These are phyloP conservation scores for Eupeodes corollae DNA, from an alignment of 1,140 invertebrate species.

Conservation along the genomic window DNA sequence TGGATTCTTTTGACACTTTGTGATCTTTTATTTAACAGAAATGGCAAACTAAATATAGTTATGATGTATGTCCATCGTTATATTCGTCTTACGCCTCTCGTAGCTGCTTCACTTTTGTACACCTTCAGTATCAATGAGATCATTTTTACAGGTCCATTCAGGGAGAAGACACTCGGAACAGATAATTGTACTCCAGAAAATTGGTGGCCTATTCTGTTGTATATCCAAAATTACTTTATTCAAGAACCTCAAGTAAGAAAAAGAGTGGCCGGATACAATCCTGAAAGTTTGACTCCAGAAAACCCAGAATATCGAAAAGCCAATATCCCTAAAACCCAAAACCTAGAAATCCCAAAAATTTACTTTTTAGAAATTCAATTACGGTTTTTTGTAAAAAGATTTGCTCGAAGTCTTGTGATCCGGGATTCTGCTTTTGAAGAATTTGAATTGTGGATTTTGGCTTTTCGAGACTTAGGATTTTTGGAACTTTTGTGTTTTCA, in stretches of 20 bases:
- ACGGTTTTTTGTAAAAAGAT: no score
- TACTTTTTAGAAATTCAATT: no score
- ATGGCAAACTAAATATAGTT: constrained; percentile 33
- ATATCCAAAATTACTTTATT: constrained; percentile 64
- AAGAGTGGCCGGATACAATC: no score
- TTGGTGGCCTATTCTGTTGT: constrained; percentile 77
- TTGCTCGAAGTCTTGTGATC: no score
- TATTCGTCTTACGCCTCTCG: constrained; percentile 47
- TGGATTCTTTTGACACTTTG: background rate
- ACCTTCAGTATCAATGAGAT: constrained; percentile 43
- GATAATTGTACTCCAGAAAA: constrained; percentile 52
- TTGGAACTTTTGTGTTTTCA: constrained; percentile 8
- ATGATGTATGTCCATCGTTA: constrained; percentile 45
- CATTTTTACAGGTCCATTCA: constrained; percentile 47
- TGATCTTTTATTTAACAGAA: constrained; percentile 27
- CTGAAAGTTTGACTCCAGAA: no score
- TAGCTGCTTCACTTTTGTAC: constrained; percentile 44
- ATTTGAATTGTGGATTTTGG: background rate
- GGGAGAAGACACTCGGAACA: constrained; percentile 43
- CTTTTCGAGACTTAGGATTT: no score
- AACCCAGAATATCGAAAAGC: no score
- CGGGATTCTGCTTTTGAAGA: no score
- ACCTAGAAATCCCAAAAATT: no score
- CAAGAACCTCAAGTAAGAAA: no score
- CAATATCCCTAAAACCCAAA: no score